Percentiles rank a stretch among this genome's conserved stretches.
phyloP scores from a whole-genome alignment of 2,888 invertebrate species.

The Phalangium opilio region DNA sequence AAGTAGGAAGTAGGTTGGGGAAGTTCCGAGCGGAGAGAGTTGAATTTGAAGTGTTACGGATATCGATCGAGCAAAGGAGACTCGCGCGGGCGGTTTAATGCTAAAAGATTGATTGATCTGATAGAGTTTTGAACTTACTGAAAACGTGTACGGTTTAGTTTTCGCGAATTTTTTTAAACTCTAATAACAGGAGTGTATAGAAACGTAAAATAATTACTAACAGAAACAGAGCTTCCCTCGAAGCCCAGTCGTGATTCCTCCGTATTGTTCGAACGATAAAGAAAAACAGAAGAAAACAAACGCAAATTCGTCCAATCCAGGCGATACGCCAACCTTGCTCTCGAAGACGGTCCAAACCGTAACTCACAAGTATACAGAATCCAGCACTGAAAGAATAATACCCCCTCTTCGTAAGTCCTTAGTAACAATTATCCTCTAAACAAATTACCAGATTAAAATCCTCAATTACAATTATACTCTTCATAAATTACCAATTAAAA shows the following conservation, averaged over 20 bases:
- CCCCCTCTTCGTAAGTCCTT: too few relatives aligned
- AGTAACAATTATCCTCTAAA: too few relatives aligned
- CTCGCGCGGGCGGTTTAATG: background rate
- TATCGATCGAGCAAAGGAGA: background rate
- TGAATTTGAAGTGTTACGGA: too few relatives aligned
- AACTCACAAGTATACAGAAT: conserved; percentile 56
- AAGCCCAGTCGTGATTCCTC: conserved; percentile 60
- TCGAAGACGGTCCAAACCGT: conserved; percentile 41
- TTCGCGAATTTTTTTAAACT: too few relatives aligned
- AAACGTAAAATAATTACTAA: conserved; percentile 36
- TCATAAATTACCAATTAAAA: too few relatives aligned
- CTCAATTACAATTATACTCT: too few relatives aligned
- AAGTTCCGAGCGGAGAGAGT: too few relatives aligned
- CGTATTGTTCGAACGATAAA: conserved; percentile 50
- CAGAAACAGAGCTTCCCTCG: conserved; percentile 59
- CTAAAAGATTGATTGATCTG: background rate
- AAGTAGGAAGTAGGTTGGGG: too few relatives aligned
- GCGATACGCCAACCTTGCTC: conserved; percentile 11
- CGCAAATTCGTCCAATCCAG: conserved; percentile 9
- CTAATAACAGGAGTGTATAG: too few relatives aligned
- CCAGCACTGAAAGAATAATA: conserved; percentile 54
- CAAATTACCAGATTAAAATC: too few relatives aligned
- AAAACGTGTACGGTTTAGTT: too few relatives aligned
- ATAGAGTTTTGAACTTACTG: too few relatives aligned
- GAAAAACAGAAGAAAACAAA: conserved; percentile 40